Conservation (phyloP, 2,888 invertebrate species). For the Lordiphosa fenestrarum region DNA sequence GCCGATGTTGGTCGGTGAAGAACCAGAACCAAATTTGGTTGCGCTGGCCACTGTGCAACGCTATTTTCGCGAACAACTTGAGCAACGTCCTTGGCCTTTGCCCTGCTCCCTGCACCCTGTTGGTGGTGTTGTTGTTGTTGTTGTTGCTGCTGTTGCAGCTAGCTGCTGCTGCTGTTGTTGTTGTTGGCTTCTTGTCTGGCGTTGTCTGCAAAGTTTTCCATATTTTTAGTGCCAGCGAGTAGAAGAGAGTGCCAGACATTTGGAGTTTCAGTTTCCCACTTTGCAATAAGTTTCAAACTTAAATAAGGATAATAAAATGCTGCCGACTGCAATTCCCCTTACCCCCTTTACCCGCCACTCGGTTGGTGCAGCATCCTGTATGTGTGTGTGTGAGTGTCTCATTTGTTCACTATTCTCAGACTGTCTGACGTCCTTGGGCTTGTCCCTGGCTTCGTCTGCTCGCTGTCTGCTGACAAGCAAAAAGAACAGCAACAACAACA, state of each 20-base stretch:
- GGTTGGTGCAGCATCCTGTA: conserved; percentile 13
- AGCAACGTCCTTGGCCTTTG: conserved; percentile 67
- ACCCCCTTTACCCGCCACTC: neutral
- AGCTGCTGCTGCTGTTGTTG: conserved; percentile 44
- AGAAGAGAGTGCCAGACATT: conserved; percentile 31
- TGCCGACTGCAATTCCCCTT: conserved; percentile 53
- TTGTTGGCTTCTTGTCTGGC: conserved; percentile 53
- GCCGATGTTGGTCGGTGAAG: too few species aligned
- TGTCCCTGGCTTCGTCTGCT: conserved; percentile 55
- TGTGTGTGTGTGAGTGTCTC: conserved; percentile 30
- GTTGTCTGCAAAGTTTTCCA: conserved; percentile 70
- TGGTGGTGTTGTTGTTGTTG: conserved; percentile 46
- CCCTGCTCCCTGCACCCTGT: conserved; percentile 25
- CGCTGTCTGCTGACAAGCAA: conserved; percentile 57
- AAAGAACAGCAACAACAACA: conserved; percentile 28
- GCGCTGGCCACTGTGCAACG: conserved; percentile 28
- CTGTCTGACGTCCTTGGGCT: conserved; percentile 68
- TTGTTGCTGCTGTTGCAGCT: conserved; percentile 34
- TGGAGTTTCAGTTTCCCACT: conserved; percentile 73
- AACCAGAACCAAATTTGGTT: too few species aligned
- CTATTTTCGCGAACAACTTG: conserved; percentile 68
- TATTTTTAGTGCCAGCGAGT: conserved; percentile 60
- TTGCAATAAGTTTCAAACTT: conserved; percentile 76
- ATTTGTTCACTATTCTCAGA: conserved; percentile 28
- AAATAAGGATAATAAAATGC: conserved; percentile 78